phyloP scores from a whole-genome alignment of 2,888 invertebrate species.

The Cerastis rubricosa region DNA sequence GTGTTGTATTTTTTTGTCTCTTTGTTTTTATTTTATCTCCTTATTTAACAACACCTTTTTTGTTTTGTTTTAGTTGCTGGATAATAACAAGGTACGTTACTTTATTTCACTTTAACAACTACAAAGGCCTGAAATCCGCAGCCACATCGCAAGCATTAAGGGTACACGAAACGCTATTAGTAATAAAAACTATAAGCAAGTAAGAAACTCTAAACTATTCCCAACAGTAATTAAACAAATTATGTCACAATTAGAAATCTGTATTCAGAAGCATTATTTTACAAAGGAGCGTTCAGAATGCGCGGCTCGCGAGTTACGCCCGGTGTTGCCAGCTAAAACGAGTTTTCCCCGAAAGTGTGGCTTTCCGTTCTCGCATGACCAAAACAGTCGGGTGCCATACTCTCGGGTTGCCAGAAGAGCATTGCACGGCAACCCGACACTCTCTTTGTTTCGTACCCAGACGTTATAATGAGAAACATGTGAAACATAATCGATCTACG shows the following conservation, averaged over 20 bases:
- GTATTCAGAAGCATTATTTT: slow-evolving; percentile 71
- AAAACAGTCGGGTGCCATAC: slow-evolving; percentile 77
- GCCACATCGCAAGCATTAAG: slow-evolving; percentile 7
- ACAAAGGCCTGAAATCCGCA: slow-evolving; percentile 16
- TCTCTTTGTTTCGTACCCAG: slow-evolving; percentile 88
- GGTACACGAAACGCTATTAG: slow-evolving; percentile 24
- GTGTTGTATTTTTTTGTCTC: slow-evolving; percentile 1
- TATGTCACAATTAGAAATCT: slow-evolving; percentile 60
- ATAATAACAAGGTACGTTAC: slow-evolving; percentile 57
- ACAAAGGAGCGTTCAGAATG: slow-evolving; percentile 72
- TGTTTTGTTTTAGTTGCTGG: slow-evolving; percentile 63
- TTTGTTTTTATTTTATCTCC: slow-evolving; percentile 7
- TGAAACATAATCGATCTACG: slow-evolving; percentile 87
- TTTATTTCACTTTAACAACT: slow-evolving; percentile 1
- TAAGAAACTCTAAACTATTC: slow-evolving; percentile 41
- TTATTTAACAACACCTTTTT: slow-evolving; percentile 30
- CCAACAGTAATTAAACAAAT: slow-evolving; percentile 49
- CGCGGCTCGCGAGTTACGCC: slow-evolving; percentile 58
- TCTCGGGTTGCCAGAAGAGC: slow-evolving; percentile 81
- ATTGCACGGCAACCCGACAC: slow-evolving; percentile 84
- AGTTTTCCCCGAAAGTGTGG: slow-evolving; percentile 82
- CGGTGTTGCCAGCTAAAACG: slow-evolving; percentile 79
- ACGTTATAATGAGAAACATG: slow-evolving; percentile 89
- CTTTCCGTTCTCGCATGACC: slow-evolving; percentile 83
- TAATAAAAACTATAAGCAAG: slow-evolving; percentile 41